Evolutionary conservation across 1,140 invertebrate species (phyloP), one percentile per base, ranked within the genome.

Genomic region (Littorina saxatilis): DNA sequence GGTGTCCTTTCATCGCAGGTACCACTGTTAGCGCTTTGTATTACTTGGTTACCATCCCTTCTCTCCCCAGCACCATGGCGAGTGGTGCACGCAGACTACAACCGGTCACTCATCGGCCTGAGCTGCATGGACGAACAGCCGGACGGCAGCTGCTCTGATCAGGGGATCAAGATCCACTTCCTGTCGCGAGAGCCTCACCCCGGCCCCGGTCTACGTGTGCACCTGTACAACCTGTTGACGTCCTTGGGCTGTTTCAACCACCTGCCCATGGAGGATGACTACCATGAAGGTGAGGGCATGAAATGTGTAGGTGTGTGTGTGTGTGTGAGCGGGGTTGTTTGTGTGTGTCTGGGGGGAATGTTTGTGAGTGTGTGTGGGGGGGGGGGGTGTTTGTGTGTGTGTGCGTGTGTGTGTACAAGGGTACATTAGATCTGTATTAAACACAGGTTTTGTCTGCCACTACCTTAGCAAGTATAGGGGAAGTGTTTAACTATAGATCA

Each of bases 111-210:
- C 0, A 74, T 80, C 15, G 50, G 4, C 2, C 50, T 73, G 27
- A 52, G 20, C 70, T 80, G 79, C 39, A n/a, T 73, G 66, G 70
- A 73, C 37, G 70, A 74, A n/a, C 47, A 58, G 50, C 47, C 13
- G 4, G 79, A 80, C 37, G 79, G 79, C n/a, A 73, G 66, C 47
- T 80, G 79, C 50, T 73, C 68, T 1, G 13, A 50, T 1, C 47
- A 37, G 11, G 66, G 43, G 7, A 17, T 50, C 50, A 74, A 80
- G 50, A 11, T 73, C 0, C 47, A 55, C 20, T 37, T 80, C 29
- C 32, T 80, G 70, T 7, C 66, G 2, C 68, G 79, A 1, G 37
- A 72, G 7, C 35, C 79, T 0, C 43, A 52, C 50, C 76, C 76
- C 35, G 35, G 39, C 27, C 50, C 20, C 13, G 37, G 32, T 23